Evolutionary conservation across 1,140 invertebrate genomes (phyloP).

Genomic region (Drosophila nigromelanica): DNA sequence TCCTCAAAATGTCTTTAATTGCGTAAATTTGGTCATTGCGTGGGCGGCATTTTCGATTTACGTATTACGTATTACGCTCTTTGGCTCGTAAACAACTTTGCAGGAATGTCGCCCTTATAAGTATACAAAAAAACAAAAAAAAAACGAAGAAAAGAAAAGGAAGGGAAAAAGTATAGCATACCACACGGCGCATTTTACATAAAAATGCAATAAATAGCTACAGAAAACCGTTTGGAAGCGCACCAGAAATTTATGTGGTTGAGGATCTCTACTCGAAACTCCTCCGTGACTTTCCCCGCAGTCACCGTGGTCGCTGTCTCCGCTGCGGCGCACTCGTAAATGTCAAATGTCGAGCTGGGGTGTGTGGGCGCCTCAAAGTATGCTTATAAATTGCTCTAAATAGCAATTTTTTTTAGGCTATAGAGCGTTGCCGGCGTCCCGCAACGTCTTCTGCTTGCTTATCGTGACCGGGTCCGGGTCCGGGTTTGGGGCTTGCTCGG

Average conservation of each 20-base stretch:
- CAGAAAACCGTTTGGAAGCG: slow-evolving; percentile 49
- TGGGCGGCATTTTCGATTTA: slow-evolving; percentile 63
- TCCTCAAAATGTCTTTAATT: slow-evolving; percentile 59
- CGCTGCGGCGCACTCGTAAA: slow-evolving; percentile 64
- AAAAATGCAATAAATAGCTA: slow-evolving; percentile 83
- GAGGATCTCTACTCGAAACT: slow-evolving; percentile 46
- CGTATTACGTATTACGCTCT: slow-evolving; percentile 42
- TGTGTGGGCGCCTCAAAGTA: slow-evolving; percentile 68
- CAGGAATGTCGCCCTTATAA: slow-evolving; percentile 43
- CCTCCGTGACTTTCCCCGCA: not conserved
- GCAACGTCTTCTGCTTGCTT: slow-evolving; percentile 42
- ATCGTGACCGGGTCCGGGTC: slow-evolving; percentile 36
- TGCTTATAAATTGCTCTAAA: slow-evolving; percentile 81
- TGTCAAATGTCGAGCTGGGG: slow-evolving; percentile 69
- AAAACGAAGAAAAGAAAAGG: not conserved
- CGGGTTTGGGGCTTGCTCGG: not conserved
- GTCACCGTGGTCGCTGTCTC: not conserved
- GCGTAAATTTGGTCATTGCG: slow-evolving; percentile 61
- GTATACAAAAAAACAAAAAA: slow-evolving; percentile 27
- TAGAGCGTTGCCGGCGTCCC: slow-evolving; percentile 14
- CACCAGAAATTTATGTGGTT: slow-evolving; percentile 66
- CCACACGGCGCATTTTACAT: slow-evolving; percentile 74
- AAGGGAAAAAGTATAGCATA: slow-evolving; percentile 38
- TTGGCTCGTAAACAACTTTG: slow-evolving; percentile 72
- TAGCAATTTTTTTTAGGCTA: slow-evolving; percentile 65